These are phyloP conservation scores for Falco peregrinus DNA, from an alignment of 2,797 vertebrate species.

Conservation along the genomic window DNA sequence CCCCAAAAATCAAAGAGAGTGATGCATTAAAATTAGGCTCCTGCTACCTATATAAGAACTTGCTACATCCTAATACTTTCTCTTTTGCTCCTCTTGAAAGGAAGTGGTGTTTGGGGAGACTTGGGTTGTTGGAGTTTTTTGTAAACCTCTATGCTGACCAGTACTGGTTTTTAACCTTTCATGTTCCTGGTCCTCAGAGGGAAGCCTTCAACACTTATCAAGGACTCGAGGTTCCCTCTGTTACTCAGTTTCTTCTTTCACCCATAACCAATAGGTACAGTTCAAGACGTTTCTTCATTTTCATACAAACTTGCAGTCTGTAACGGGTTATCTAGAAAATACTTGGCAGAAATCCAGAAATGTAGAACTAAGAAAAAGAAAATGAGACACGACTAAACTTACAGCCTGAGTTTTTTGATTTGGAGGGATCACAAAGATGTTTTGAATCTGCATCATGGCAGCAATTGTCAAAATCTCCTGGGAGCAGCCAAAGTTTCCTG, in stretches of 20 bases:
- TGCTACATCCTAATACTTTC: not conserved
- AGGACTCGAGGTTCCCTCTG: not conserved
- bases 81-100: not conserved
- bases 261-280: not conserved
- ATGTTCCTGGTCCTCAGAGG: not conserved
- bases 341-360: not conserved
- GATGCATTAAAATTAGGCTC: not conserved
- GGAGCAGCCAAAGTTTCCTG: slow-evolving; percentile 94
- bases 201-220: not conserved
- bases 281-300: not conserved
- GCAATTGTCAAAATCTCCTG: slow-evolving; percentile 96
- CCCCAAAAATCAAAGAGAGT: not conserved
- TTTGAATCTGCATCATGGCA: slow-evolving; percentile 99
- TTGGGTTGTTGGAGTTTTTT: not conserved
- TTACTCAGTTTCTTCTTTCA: not conserved
- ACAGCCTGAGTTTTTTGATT: slow-evolving; percentile 94
- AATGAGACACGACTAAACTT: slow-evolving; percentile 60
- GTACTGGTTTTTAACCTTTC: not conserved
- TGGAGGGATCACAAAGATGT: slow-evolving; percentile 88
- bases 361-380: not conserved
- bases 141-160: not conserved
- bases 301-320: not conserved
- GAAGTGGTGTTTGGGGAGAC: not conserved
- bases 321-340: not conserved
- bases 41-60: not conserved